Evolutionary conservation across 2,113 vertebrate genomes (phyloP), one percentile per base, ranked within the genome.

Genomic region (Spheniscus mendiculus): DNA sequence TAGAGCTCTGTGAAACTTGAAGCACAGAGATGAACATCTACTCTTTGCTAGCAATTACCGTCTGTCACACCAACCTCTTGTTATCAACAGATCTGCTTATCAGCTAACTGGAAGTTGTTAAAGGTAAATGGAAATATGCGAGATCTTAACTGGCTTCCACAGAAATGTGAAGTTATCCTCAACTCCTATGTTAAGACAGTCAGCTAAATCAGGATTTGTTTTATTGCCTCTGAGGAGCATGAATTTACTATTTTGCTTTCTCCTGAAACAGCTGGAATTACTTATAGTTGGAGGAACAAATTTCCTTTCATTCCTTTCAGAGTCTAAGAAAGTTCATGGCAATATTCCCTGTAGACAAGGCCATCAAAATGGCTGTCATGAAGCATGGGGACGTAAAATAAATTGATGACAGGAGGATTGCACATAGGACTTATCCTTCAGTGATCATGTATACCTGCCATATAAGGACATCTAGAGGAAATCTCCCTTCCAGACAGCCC

Each of bases 381-480:
- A 87, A 86, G 81, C 74, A 80, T 9, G 18, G 53, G 73, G 58
- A 92, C 10, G 2, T 30, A 83, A 94, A 91, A 88, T 62, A 73
- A 91, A 80, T 87, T 59, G 71, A 80, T 87, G 81, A 62, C 62
- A 70, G 79, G 70, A 87, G 93, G 63, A 90, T 84, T 93, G 79
- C 40, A 42, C 8, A 19, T 65, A 45, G 66, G 58, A 30, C n/a
- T 76, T 53, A 44, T 20, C 70, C 87, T 90, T 71, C 58, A 47
- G 74, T 73, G 78, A 59, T 85, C 58, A 4, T 52, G 52, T 73
- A 17, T 61, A 90, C 71, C 62, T 96, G 50, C 93, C 73, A 83
- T 72, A 47, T 69, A 70, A 91, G 89, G 91, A 77, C 80, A 78
- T 50, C 32, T 85, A 94, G 80, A 76, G 93, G 87, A 96, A 98